phyloP scores from a whole-genome alignment of 2,888 invertebrate genomes.

The Sthenelais limicola region DNA sequence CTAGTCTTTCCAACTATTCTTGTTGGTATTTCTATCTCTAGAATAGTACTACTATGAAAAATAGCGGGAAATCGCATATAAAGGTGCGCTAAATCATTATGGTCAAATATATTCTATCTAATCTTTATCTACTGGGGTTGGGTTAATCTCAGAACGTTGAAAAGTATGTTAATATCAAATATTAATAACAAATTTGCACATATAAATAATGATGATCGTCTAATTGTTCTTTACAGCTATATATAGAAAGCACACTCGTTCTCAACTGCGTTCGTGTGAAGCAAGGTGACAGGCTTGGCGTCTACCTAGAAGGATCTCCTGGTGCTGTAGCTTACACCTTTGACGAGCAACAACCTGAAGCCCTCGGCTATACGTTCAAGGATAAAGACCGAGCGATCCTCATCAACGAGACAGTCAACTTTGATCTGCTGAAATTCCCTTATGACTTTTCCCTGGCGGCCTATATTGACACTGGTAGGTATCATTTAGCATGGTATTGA shows the following conservation, averaged over 20 bases:
- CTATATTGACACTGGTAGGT: slow-evolving; percentile 40
- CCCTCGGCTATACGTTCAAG: slow-evolving; percentile 30
- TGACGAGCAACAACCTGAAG: slow-evolving; percentile 32
- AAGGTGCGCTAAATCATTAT: too few species aligned
- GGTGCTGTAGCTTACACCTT: slow-evolving; percentile 44
- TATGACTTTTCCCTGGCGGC: slow-evolving; percentile 42
- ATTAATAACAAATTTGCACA: too few species aligned
- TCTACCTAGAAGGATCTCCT: slow-evolving; percentile 40
- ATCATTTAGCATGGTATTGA: too few species aligned
- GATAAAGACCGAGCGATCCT: not conserved
- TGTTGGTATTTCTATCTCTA: too few species aligned
- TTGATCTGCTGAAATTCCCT: slow-evolving; percentile 41
- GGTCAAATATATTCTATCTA: too few species aligned
- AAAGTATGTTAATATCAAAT: too few species aligned
- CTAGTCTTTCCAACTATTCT: too few species aligned
- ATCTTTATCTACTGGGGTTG: too few species aligned
- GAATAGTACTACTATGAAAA: too few species aligned
- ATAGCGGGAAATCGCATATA: too few species aligned
- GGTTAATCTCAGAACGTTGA: too few species aligned
- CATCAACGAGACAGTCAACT: slow-evolving; percentile 16
- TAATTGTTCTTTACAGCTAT: slow-evolving; percentile 39
- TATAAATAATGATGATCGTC: too few species aligned
- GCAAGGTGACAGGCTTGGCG: slow-evolving; percentile 40
- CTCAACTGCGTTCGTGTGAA: slow-evolving; percentile 24
- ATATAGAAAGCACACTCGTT: slow-evolving; percentile 30